Conservation (phyloP, 1,140 invertebrate genomes). For the Drosophila elegans region DNA sequence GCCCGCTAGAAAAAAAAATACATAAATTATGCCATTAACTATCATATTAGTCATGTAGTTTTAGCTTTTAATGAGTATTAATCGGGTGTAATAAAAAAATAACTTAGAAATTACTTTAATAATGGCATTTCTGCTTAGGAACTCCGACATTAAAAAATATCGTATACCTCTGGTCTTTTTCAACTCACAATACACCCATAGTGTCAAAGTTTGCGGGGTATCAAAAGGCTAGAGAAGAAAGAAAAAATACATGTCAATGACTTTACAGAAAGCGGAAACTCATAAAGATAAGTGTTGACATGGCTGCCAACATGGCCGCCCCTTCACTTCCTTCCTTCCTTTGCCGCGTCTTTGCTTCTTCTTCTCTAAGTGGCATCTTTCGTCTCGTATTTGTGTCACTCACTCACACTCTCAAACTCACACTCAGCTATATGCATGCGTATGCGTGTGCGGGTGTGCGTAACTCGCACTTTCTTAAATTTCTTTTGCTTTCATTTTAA, state of each 20-base stretch:
- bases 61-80: no score
- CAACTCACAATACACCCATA: background rate
- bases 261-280: conserved; percentile 84
- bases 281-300: conserved; percentile 84
- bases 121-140: no score
- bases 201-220: conserved; percentile 7
- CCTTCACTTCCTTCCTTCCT: conserved; percentile 4
- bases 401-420: conserved; percentile 25
- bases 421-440: conserved; percentile 16
- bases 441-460: conserved; percentile 15
- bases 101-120: no score
- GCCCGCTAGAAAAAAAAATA: background rate
- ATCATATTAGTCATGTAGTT: no score
- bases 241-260: conserved; percentile 82
- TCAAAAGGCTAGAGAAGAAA: conserved; percentile 25
- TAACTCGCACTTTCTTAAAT: conserved; percentile 51
- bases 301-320: conserved; percentile 71
- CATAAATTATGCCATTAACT: no score
- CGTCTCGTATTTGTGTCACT: conserved; percentile 76
- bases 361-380: conserved; percentile 76
- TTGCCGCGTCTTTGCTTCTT: conserved; percentile 18
- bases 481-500: conserved; percentile 10
- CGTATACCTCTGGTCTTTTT: no score
- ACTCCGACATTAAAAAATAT: no score
- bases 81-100: no score